These are phyloP conservation scores for Phyllotreta striolata DNA, from an alignment of 2,888 invertebrate species.

Conservation along the genomic window DNA sequence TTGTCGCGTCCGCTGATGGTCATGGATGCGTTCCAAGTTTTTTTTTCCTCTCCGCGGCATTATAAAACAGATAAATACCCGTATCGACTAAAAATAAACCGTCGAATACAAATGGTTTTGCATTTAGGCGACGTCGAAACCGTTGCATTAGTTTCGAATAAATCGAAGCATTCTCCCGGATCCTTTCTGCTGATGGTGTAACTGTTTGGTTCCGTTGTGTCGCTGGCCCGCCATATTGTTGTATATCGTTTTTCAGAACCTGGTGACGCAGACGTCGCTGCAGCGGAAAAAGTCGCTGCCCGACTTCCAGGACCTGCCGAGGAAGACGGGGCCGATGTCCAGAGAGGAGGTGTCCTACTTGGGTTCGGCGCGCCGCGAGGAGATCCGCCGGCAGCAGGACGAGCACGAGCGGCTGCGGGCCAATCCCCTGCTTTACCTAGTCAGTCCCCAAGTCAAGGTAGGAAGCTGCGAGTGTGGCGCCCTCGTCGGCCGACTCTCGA, in stretches of 20 bases:
- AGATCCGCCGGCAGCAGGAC: conserved; percentile 89
- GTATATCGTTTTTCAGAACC: conserved; percentile 67
- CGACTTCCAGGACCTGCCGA: conserved; percentile 87
- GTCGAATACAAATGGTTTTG: conserved; percentile 3
- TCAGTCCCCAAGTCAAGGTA: conserved; percentile 98
- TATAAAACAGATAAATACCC: conserved; percentile 33
- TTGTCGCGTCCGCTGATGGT: conserved; percentile 16
- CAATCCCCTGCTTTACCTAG: conserved; percentile 93
- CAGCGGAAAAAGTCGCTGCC: conserved; percentile 97
- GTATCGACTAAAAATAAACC: conserved; percentile 37
- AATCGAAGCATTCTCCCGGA: background rate
- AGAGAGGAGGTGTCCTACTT: conserved; percentile 95
- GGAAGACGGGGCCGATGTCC: conserved; percentile 84
- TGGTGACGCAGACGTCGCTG: conserved; percentile 78
- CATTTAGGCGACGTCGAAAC: background rate
- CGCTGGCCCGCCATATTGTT: conserved; percentile 10
- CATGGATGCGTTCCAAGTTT: conserved; percentile 32
- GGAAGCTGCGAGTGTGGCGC: no score
- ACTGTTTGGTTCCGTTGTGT: background rate
- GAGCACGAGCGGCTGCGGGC: conserved; percentile 91
- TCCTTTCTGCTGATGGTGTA: background rate
- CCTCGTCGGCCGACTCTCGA: no score
- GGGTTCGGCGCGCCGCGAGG: conserved; percentile 93
- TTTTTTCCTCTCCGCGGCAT: conserved; percentile 16
- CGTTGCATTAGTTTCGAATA: background rate